Conservation (phyloP, 2,888 invertebrate species). For the Ganaspis brasiliensis region DNA sequence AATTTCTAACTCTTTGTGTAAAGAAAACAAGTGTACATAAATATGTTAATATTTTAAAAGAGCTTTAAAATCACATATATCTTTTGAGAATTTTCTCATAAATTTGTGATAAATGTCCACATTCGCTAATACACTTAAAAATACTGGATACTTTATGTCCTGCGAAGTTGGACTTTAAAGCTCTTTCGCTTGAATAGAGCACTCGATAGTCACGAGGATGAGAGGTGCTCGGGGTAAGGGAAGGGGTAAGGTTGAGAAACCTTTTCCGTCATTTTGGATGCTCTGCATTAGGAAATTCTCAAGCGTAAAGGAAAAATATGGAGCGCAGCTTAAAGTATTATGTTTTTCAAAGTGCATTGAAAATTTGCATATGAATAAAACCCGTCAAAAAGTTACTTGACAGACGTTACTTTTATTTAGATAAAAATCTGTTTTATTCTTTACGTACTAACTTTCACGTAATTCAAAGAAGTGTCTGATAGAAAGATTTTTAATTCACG, state of each 20-base stretch:
- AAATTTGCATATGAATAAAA: neutral
- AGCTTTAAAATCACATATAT: neutral
- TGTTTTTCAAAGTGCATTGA: conserved; percentile 21
- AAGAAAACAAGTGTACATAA: too few species aligned
- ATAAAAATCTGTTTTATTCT: neutral
- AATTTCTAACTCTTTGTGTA: too few species aligned
- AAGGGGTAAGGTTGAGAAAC: neutral
- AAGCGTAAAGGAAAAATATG: conserved; percentile 27
- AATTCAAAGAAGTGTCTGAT: too few species aligned
- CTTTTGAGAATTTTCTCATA: neutral
- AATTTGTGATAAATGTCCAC: neutral
- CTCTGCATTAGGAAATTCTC: conserved; percentile 22
- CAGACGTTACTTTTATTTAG: neutral
- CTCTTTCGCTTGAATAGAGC: conserved; percentile 22
- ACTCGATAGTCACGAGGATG: conserved; percentile 14
- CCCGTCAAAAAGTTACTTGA: neutral
- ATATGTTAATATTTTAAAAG: too few species aligned
- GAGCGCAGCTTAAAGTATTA: conserved; percentile 36
- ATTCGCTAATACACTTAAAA: conserved; percentile 8
- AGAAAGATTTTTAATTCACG: neutral
- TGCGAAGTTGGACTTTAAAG: conserved; percentile 3
- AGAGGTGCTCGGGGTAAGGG: neutral
- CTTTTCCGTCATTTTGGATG: conserved; percentile 27
- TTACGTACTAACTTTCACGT: neutral
- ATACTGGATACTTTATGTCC: conserved; percentile 18